Evolutionary conservation across 2,888 invertebrate species (phyloP), one percentile per base, ranked within the genome.

Genomic region (Drosophila pseudotakahashii): DNA sequence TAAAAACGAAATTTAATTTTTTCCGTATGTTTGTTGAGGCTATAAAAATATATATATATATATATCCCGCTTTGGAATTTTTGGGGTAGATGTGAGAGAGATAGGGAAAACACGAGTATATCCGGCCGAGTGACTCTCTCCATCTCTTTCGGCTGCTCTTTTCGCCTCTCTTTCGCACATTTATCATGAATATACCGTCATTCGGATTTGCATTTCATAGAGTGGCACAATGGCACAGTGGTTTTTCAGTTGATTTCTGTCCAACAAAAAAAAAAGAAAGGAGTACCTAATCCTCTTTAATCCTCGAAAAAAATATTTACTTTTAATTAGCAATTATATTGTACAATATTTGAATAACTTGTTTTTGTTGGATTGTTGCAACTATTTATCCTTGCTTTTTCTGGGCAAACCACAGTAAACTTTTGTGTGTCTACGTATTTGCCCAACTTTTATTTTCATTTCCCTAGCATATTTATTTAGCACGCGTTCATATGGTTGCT

Each of bases 1-100:
- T 85, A 82, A 82, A 82, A 82, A 82, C 72, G 64, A 77, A 82
- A 88, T 82, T 82, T 67, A 67, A 64, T 64, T 64, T 64, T 45
- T 64, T 32, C 64, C 42, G 44, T 64, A 67, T 51, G 64, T 85
- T 82, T 85, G 79, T 62, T 79, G 75, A 63, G 87, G 82, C 77
- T 55, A 73, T 73, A 73, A 73, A 63, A 63, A 63, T 47, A 73
- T 66, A 71, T 57, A 34, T 53, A 51, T 42, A 14, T 34, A 1
- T 11, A 30, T 52, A 36, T 69, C 16, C 19, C 41, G 41, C 30
- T 23, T 19, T 16, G 14, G 32, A 41, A 41, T 36, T 47, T 47
- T 47, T 42, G 41, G 32, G 36, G 57, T 41, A 48, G 69, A 48
- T 23, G 44, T 13, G 23, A 30, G 41, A 30, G 26, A 39, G 50